Evolutionary conservation across 92 coral and sea anemone species (phyloP).

Genomic region (Epizoanthus illoricatus): DNA sequence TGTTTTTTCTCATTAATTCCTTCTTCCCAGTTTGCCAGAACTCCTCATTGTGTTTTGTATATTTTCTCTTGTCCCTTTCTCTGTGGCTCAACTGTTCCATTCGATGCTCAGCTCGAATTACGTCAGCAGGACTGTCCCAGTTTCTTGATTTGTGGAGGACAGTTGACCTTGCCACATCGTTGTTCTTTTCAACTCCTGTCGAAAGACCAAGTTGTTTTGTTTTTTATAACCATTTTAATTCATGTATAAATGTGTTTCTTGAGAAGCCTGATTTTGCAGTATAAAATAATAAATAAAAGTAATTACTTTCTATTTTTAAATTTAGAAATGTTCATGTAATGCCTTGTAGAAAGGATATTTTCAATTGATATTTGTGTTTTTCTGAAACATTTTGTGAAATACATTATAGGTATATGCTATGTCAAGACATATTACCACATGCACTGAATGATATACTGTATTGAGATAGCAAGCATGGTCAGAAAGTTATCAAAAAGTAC

Average conservation of each 20-base stretch:
- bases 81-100: conserved; percentile 28
- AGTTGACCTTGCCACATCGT: conserved; percentile 52
- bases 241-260: neutral
- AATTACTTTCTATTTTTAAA: no score
- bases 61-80: conserved; percentile 37
- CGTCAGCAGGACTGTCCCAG: conserved; percentile 72
- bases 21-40: conserved; percentile 44
- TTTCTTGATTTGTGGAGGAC: conserved; percentile 56
- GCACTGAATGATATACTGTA: no score
- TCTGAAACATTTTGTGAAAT: no score
- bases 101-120: conserved; percentile 50
- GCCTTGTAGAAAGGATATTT: no score
- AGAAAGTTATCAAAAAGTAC: no score
- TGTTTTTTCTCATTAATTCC: conserved; percentile 27
- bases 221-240: neutral
- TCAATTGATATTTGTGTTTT: no score
- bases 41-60: conserved; percentile 41
- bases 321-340: no score
- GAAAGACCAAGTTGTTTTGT: neutral
- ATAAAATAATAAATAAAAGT: no score
- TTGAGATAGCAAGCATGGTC: no score
- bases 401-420: no score
- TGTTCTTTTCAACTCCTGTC: conserved; percentile 61
- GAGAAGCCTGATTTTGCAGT: no score
- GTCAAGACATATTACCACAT: no score